Percentiles rank a stretch among this genome's conserved stretches.
phyloP scores from a whole-genome alignment of 2,113 vertebrate genomes.

The Strix uralensis region DNA sequence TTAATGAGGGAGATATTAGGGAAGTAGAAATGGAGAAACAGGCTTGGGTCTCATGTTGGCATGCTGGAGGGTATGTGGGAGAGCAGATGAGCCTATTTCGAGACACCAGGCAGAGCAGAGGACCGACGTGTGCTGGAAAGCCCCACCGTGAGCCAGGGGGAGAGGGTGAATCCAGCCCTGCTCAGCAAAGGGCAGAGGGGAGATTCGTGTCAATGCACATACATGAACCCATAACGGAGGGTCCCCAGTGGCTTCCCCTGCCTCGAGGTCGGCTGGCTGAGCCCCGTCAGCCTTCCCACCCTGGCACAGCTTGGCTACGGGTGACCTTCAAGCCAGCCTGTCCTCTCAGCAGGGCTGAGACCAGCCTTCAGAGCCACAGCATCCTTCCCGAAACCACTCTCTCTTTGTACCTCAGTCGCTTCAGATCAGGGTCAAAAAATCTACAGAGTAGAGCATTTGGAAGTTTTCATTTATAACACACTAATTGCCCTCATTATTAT shows the following conservation, averaged over 20 bases:
- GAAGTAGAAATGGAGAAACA: not conserved
- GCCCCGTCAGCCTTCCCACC: not conserved
- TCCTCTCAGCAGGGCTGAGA: not conserved
- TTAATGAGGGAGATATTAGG: not conserved
- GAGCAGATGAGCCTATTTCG: not conserved
- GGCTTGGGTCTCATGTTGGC: fast-evolving
- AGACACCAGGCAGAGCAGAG: not conserved
- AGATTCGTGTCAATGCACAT: not conserved
- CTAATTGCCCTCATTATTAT: slow-evolving; percentile 54
- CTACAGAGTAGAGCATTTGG: not conserved
- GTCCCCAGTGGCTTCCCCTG: not conserved
- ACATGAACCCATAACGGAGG: not conserved
- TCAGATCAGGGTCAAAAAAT: not conserved
- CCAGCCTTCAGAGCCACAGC: not conserved
- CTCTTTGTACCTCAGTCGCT: not conserved
- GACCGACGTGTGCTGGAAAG: not conserved
- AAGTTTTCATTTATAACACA: not conserved
- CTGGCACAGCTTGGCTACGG: fast-evolving
- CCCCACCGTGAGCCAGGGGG: fast-evolving
- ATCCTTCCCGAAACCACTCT: not conserved
- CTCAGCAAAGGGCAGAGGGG: not conserved
- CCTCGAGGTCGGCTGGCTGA: fast-evolving
- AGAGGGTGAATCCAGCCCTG: not conserved
- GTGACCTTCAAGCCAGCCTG: not conserved
- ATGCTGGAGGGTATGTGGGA: not conserved